Evolutionary conservation across 2,888 invertebrate species (phyloP).

Genomic region (Ormia ochracea): DNA sequence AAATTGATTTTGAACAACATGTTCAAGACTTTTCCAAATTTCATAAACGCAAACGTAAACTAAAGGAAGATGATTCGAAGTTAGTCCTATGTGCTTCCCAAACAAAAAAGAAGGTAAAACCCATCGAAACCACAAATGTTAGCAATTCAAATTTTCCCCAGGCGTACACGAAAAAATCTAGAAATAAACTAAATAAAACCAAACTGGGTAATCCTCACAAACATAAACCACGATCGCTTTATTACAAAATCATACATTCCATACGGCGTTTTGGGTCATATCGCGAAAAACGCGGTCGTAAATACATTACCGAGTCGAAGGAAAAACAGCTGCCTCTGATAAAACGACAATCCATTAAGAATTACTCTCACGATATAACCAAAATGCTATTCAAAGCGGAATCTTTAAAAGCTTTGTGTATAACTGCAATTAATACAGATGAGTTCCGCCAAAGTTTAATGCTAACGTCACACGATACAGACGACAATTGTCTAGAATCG

Average conservation of each 20-base stretch:
- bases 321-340: conserved; percentile 69
- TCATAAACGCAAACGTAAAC: conserved; percentile 70
- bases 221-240: conserved; percentile 58
- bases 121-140: not conserved
- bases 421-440: conserved; percentile 66
- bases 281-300: conserved; percentile 55
- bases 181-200: conserved; percentile 47
- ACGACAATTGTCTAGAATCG: not conserved
- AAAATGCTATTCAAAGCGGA: conserved; percentile 63
- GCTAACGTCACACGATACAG: not conserved
- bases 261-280: conserved; percentile 23
- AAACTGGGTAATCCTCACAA: not conserved
- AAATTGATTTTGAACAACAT: conserved; percentile 64
- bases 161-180: conserved; percentile 57
- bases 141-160: conserved; percentile 60
- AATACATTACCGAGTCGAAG: conserved; percentile 63
- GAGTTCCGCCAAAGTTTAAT: conserved; percentile 64
- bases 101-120: conserved; percentile 29
- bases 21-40: conserved; percentile 69
- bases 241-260: conserved; percentile 66
- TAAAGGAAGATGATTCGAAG: conserved; percentile 52
- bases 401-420: conserved; percentile 68
- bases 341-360: conserved; percentile 67
- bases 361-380: conserved; percentile 38
- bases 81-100: not conserved